Percentiles rank a stretch among this genome's conserved stretches.
Conservation (phyloP, 2,797 vertebrate species). For the Acanthurus tractus region DNA sequence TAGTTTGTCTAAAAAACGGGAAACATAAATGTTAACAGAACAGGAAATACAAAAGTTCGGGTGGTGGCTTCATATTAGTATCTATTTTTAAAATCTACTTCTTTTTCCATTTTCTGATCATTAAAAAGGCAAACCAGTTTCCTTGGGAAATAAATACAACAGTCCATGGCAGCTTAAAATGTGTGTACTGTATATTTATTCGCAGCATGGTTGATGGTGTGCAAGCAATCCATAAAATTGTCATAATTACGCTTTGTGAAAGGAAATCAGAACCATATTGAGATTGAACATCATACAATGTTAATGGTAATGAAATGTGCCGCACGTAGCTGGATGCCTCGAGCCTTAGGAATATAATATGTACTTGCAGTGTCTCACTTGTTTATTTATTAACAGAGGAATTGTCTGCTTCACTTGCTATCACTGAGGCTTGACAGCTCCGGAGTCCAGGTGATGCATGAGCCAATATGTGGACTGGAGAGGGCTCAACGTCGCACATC, state of each 20-base stretch:
- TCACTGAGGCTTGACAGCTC: slow-evolving; percentile 86
- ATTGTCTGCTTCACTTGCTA: slow-evolving; percentile 85
- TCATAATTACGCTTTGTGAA: slow-evolving; percentile 58
- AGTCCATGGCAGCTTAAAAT: slow-evolving; percentile 15
- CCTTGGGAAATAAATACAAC: slow-evolving; percentile 18
- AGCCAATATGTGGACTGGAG: slow-evolving; percentile 87
- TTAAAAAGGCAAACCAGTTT: slow-evolving; percentile 7
- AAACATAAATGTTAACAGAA: neutral
- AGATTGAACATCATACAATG: slow-evolving; percentile 72
- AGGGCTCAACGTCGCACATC: slow-evolving; percentile 85
- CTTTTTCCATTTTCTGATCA: neutral
- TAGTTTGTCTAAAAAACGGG: slow-evolving; percentile 19
- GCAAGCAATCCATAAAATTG: slow-evolving; percentile 54
- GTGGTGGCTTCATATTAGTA: neutral
- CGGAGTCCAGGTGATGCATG: slow-evolving; percentile 88
- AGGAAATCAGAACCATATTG: slow-evolving; percentile 62
- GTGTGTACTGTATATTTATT: slow-evolving; percentile 10
- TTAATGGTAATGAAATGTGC: slow-evolving; percentile 83
- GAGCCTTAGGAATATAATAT: slow-evolving; percentile 69
- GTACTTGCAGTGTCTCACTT: slow-evolving; percentile 75
- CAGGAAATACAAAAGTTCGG: neutral
- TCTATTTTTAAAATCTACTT: neutral
- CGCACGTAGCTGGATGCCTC: slow-evolving; percentile 39
- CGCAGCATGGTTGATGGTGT: slow-evolving; percentile 43
- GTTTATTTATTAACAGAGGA: slow-evolving; percentile 87